A percentile compares a stretch with the other conserved stretches of the same genome.
These are phyloP conservation scores for Eupithecia pulchellata DNA, from an alignment of 2,888 invertebrate genomes.

Conservation along the genomic window DNA sequence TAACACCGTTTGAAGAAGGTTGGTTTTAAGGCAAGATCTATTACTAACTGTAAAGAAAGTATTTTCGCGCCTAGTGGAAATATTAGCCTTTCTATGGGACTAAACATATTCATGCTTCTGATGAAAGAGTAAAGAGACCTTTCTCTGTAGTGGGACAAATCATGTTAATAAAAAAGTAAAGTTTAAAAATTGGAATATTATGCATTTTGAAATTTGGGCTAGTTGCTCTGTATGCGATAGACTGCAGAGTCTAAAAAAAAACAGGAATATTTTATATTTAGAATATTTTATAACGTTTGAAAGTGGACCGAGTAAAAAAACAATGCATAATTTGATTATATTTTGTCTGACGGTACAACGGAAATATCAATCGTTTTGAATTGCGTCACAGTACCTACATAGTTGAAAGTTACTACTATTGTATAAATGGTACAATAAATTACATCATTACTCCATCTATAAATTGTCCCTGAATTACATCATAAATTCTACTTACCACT, in stretches of 20 bases:
- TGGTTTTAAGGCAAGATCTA: constrained; percentile 10
- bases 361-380: neutral
- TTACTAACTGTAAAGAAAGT: neutral
- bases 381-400: constrained; percentile 3
- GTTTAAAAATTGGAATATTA: neutral
- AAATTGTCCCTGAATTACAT: constrained; percentile 22
- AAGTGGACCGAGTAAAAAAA: neutral
- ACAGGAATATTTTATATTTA: no score
- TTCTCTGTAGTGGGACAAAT: neutral
- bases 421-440: constrained; percentile 14
- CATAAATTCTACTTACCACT: constrained; percentile 24
- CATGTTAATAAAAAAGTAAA: neutral
- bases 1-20: constrained; percentile 66
- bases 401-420: neutral
- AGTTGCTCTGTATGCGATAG: neutral
- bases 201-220: neutral
- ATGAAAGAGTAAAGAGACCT: neutral
- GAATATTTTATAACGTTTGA: no score
- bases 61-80: neutral
- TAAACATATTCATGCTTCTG: neutral
- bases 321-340: neutral
- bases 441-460: constrained; percentile 9
- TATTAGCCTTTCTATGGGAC: neutral
- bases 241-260: no score
- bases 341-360: neutral